A percentile compares a stretch with the other conserved stretches of the same genome.
phyloP scores from a whole-genome alignment of 2,113 vertebrate genomes.

The Colossoma macropomum region DNA sequence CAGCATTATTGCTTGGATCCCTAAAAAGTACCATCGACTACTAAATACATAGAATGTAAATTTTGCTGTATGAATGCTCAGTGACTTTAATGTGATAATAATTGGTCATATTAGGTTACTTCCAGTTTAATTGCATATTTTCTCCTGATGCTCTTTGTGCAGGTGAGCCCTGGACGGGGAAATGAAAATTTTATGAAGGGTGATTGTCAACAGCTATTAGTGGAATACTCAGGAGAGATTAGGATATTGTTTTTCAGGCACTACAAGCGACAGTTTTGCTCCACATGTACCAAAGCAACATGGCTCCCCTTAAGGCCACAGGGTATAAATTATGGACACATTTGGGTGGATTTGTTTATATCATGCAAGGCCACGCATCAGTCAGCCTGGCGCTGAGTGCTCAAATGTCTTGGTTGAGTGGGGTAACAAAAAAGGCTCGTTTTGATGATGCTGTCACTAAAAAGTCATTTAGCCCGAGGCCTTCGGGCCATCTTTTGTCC shows the following conservation, averaged over 20 bases:
- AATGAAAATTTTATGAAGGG: constrained; percentile 48
- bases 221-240: constrained; percentile 38
- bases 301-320: constrained; percentile 36
- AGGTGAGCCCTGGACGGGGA: constrained; percentile 6
- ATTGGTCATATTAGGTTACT: constrained; percentile 12
- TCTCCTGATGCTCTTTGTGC: constrained; percentile 44
- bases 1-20: neutral
- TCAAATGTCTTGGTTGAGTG: constrained; percentile 42
- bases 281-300: constrained; percentile 30
- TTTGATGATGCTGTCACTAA: constrained; percentile 54
- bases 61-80: neutral
- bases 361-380: constrained; percentile 49
- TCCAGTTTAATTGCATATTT: constrained; percentile 45
- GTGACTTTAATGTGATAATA: constrained; percentile 29
- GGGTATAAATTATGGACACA: constrained; percentile 56
- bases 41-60: neutral
- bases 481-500: constrained; percentile 35
- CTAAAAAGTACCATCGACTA: neutral
- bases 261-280: constrained; percentile 43
- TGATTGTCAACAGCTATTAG: constrained; percentile 48
- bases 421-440: constrained; percentile 35
- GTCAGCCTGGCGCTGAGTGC: constrained; percentile 30
- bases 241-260: constrained; percentile 39
- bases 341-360: constrained; percentile 55
- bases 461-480: constrained; percentile 55